Evolutionary conservation across 2,113 vertebrate genomes (phyloP).

Genomic region (Spea bombifrons): DNA sequence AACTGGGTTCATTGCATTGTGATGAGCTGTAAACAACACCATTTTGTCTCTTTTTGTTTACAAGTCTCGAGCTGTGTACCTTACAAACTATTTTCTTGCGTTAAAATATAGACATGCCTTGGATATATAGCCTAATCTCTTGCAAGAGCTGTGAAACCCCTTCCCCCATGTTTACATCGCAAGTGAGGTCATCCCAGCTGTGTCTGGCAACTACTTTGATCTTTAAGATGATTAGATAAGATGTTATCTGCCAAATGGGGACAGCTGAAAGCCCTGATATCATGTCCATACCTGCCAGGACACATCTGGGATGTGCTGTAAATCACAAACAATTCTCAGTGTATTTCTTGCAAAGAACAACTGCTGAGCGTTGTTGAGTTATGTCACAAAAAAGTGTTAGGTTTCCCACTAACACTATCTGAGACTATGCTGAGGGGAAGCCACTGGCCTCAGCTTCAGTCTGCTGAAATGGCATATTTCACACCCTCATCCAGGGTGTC

Average conservation of each 20-base stretch:
- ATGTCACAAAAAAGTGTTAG: neutral
- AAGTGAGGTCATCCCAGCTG: conserved; percentile 37
- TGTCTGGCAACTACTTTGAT: conserved; percentile 40
- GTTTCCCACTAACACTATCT: neutral
- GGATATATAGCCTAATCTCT: neutral
- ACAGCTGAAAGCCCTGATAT: conserved; percentile 25
- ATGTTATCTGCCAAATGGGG: conserved; percentile 26
- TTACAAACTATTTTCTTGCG: neutral
- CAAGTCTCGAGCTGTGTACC: neutral
- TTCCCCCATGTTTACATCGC: conserved; percentile 27
- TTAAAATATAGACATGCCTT: conserved; percentile 1
- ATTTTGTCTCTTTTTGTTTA: conserved; percentile 14
- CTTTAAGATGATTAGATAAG: conserved; percentile 38
- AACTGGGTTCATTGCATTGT: neutral
- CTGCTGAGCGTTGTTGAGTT: neutral
- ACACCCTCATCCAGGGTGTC: neutral
- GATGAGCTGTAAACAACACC: neutral
- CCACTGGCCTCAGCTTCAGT: neutral
- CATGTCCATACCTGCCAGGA: conserved; percentile 27
- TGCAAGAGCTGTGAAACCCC: neutral
- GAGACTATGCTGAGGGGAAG: neutral
- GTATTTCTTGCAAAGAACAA: neutral
- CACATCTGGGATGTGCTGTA: conserved; percentile 20
- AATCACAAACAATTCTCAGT: neutral
- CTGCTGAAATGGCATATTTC: neutral